Evolutionary conservation across 2,797 vertebrate species (phyloP), one percentile per base, ranked within the genome.

Genomic region (Hylomyscus alleni): DNA sequence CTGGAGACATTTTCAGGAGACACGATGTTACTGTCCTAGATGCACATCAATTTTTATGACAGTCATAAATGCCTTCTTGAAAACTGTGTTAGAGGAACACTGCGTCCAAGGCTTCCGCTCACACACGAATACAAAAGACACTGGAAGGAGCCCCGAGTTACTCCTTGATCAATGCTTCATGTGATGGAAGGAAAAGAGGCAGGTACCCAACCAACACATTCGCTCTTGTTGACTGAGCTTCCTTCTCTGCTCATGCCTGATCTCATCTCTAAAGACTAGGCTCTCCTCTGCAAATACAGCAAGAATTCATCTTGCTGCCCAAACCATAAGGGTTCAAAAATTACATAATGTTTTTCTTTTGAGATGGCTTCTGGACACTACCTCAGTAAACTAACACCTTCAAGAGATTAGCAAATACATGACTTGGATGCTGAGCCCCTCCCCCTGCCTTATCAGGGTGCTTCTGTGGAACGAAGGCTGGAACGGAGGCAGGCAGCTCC

Each of bases 361-460:
- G 73, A 92, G 91, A 91, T 24, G 73, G 80, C 40, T 88, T 67
- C 60, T 81, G 94, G 93, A 96, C 90, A 75, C 96, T 73, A 96
- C 93, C 73, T 96, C 95, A 96, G 37, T 82, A 91, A 96, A 54
- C 90, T 24, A 92, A 97, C 88, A 96, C 93, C 77, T 85, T 94
- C 50, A 72, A 56, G 93, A 95, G 69, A 47, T 29, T 3, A 60
- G 81, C 73, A 78, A 87, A 77, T 15, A n/a, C 92, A 62, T n/a
- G 65, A 78, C 52, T 54, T 2, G 62, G n/a, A 14, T 15, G 37
- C 58, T 60, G 56, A 4, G 34, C 17, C 40, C 1, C 0, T 26
- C 29, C 65, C 20, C 52, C 75, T 11, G n/a, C 40, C 52, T 62
- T 93, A 73, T 94, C 65, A 34, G n/a, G 29, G 44, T n/a, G 34